These are phyloP conservation scores for Merodon equestris DNA, from an alignment of 2,888 invertebrate species.

Conservation along the genomic window DNA sequence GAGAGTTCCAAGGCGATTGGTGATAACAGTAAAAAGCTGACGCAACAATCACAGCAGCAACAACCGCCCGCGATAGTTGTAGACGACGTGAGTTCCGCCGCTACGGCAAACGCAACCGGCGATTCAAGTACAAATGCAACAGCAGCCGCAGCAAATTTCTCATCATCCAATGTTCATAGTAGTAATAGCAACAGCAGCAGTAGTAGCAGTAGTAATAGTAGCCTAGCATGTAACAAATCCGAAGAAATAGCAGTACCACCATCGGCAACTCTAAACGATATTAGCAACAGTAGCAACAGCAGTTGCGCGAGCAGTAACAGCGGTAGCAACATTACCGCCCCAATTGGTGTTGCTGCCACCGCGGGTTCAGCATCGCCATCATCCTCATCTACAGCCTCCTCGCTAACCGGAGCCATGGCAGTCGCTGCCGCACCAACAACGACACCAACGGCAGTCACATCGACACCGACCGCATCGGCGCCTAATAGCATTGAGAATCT, in stretches of 20 bases:
- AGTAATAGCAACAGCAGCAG: conserved; percentile 77
- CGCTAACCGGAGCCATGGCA: conserved; percentile 60
- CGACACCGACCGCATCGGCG: conserved; percentile 72
- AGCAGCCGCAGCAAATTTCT: conserved; percentile 54
- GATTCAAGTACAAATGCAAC: conserved; percentile 63
- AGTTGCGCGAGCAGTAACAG: conserved; percentile 70
- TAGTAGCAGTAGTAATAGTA: conserved; percentile 71
- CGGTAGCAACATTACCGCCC: conserved; percentile 60
- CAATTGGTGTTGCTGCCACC: conserved; percentile 45
- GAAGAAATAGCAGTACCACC: conserved; percentile 64
- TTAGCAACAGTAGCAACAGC: conserved; percentile 69
- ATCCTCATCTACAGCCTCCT: conserved; percentile 70
- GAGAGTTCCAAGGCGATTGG: too few relatives aligned
- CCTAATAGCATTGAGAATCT: conserved; percentile 59
- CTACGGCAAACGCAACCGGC: conserved; percentile 18
- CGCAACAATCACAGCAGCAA: conserved; percentile 24
- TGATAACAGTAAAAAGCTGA: too few relatives aligned
- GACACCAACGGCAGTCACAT: too few relatives aligned
- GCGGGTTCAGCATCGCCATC: conserved; percentile 58
- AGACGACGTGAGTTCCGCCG: conserved; percentile 35
- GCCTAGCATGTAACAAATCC: conserved; percentile 62
- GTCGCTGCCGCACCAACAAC: conserved; percentile 39
- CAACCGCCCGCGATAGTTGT: conserved; percentile 62
- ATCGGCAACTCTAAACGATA: conserved; percentile 66
- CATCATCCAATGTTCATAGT: conserved; percentile 71